phyloP scores from a whole-genome alignment of 1,140 invertebrate species.

The Homarus americanus region DNA sequence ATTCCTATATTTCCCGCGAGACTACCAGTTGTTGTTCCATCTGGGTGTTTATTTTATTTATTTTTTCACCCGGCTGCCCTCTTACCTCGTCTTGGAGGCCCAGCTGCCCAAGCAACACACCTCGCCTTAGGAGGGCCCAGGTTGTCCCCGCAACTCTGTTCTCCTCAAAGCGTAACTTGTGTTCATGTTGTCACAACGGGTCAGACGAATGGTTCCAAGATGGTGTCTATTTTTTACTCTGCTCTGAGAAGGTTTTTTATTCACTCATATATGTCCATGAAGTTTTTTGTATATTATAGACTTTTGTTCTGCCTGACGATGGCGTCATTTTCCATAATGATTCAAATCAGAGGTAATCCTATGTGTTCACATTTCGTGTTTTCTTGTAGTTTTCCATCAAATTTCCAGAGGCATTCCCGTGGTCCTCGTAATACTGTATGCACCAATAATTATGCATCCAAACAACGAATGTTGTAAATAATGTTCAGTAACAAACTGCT shows the following conservation, averaged over 20 bases:
- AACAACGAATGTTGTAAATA: too few species aligned
- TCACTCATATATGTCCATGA: background rate
- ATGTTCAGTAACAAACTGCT: too few species aligned
- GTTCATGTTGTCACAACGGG: background rate
- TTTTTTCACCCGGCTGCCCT: too few species aligned
- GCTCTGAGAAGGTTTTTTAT: background rate
- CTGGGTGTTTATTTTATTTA: background rate
- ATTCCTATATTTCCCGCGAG: background rate
- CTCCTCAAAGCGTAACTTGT: background rate
- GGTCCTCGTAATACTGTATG: background rate
- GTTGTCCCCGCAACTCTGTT: background rate
- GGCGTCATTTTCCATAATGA: background rate
- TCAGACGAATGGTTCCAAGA: background rate
- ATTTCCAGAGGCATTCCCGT: background rate
- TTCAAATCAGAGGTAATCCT: background rate
- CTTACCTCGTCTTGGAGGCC: background rate
- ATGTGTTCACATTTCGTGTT: background rate
- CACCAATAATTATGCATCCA: too few species aligned
- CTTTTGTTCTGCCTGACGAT: background rate
- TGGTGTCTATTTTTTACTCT: slow-evolving; percentile 10
- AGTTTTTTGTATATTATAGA: background rate
- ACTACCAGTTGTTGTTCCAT: background rate
- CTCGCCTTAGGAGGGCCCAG: background rate
- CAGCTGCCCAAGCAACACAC: background rate
- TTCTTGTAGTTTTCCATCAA: background rate